Percentiles rank a stretch among this genome's conserved stretches.
Evolutionary conservation across 2,113 vertebrate species (phyloP).

Genomic region (Dasyornis broadbenti): DNA sequence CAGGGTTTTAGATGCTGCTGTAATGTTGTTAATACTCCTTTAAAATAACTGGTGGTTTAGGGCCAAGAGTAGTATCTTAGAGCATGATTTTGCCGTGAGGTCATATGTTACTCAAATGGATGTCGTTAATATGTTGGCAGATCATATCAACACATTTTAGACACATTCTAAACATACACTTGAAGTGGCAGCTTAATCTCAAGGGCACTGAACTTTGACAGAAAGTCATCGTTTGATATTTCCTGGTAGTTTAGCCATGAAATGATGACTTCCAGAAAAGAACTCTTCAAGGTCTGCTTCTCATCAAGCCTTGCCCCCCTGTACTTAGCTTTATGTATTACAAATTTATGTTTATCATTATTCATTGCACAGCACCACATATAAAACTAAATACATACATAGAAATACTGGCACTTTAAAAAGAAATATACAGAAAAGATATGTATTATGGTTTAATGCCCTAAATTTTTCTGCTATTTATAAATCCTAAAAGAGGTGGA

Average conservation of each 20-base stretch:
- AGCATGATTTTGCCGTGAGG: neutral
- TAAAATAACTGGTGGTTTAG: neutral
- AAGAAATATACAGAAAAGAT: neutral
- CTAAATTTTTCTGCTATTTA: neutral
- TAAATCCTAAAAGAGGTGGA: neutral
- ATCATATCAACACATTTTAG: constrained; percentile 4
- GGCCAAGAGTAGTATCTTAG: neutral
- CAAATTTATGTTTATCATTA: neutral
- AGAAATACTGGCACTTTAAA: neutral
- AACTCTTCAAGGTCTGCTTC: neutral
- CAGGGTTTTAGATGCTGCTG: neutral
- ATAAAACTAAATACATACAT: neutral
- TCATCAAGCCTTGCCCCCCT: neutral
- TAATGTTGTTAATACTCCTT: neutral
- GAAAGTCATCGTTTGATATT: constrained; percentile 4
- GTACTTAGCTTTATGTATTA: neutral
- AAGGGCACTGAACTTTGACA: neutral
- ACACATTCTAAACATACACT: constrained; percentile 3
- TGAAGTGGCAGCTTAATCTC: constrained; percentile 36
- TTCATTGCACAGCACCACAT: neutral
- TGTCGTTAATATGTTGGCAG: neutral
- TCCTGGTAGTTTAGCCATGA: neutral
- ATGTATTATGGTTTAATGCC: neutral
- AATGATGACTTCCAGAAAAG: neutral
- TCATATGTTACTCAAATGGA: neutral